These are phyloP conservation scores for Hylaea fasciaria DNA, from an alignment of 2,888 invertebrate species.

Conservation along the genomic window DNA sequence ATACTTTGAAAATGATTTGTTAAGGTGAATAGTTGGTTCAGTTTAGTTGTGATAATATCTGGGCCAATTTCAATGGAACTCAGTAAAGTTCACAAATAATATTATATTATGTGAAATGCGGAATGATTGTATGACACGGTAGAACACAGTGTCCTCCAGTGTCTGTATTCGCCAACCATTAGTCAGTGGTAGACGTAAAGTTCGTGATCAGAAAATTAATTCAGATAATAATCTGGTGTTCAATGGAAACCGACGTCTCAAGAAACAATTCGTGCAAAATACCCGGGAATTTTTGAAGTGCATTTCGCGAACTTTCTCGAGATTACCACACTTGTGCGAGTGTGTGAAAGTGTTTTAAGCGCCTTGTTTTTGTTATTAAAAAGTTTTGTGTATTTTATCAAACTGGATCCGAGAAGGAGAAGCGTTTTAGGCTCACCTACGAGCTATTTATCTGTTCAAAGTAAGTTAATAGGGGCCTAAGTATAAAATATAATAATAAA, in stretches of 20 bases:
- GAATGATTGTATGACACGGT: constrained; percentile 13
- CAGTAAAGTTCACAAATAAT: background rate
- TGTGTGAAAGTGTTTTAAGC: constrained; percentile 46
- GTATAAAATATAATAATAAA: background rate
- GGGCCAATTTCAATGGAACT: background rate
- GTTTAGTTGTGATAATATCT: no score
- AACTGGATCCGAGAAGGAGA: constrained; percentile 69
- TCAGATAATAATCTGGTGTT: constrained; percentile 64
- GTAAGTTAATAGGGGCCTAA: constrained; percentile 56
- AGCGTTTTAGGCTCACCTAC: constrained; percentile 61
- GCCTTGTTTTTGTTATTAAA: constrained; percentile 33
- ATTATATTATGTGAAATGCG: no score
- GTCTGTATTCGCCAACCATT: constrained; percentile 27
- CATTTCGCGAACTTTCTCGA: constrained; percentile 26
- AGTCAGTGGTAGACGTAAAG: constrained; percentile 54
- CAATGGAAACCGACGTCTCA: constrained; percentile 49
- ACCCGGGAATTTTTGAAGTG: constrained; percentile 27
- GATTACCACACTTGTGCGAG: constrained; percentile 20
- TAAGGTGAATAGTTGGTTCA: no score
- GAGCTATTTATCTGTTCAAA: constrained; percentile 45
- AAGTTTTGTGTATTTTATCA: constrained; percentile 43
- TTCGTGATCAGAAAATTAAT: constrained; percentile 73
- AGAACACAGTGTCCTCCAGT: constrained; percentile 31
- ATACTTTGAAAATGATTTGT: no score
- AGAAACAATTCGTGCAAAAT: constrained; percentile 29